Base-by-base conservation (phyloP, 2,797 vertebrate species). In the Pipistrellus kuhlii region DNA sequence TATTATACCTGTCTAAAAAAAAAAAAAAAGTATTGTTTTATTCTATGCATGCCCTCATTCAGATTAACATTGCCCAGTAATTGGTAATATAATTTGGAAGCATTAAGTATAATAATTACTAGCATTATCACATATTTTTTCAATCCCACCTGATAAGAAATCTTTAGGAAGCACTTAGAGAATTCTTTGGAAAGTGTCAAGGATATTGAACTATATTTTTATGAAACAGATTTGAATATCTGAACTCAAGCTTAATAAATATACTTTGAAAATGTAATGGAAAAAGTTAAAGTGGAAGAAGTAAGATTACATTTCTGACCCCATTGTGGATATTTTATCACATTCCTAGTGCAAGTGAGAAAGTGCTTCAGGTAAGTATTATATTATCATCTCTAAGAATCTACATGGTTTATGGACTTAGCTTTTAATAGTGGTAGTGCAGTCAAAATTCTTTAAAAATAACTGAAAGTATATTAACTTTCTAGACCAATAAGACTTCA, bases 181-280 rank as follows among this genome's bases (percentile, higher is more conserved):
- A 89, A 5, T 80, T 88, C 6, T 78, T 90, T 53, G 14, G 7
- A 44, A 73, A 82, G 20, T 53, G 6, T 64, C 71, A 86, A 88
- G 6, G 8, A 3, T 89, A 8, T 55, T 92, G 71, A 95, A 64
- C 32, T 46, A 17, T 48, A 95, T 69, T 91, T 94, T 95, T 85
- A 71, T 94, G 21, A 96, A 93, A 76, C 5, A 77, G 2, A 76
- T 38, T 93, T 91, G n/a, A 90, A 95, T 93, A 96, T 95, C 85
- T 95, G 38, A 96, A 88, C 5, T 88, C 23, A 62, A 21, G 9
- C 18, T 90, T 95, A 88, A 48, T 80, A 96, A 95, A 88, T 81
- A 27, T 32, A 91, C n/a, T 68, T 87, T 48, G 30, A 95, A 94
- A 92, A 89, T 69, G 2, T 12, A 91, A 90, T 72, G 20, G 15